phyloP scores from a whole-genome alignment of 2,888 invertebrate species.

The Tenthredo distinguenda region DNA sequence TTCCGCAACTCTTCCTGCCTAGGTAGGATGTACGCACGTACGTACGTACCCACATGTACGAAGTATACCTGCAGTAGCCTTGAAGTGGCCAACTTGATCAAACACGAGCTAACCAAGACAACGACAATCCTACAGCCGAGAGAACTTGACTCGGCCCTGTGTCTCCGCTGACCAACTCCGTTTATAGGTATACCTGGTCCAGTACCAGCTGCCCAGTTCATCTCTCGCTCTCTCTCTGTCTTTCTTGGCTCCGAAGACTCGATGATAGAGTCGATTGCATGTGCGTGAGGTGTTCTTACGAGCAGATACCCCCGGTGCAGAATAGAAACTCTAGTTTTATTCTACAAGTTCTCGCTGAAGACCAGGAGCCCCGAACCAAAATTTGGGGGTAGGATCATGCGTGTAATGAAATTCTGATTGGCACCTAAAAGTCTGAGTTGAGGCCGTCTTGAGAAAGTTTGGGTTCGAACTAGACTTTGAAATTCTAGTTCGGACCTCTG shows the following conservation, averaged over 20 bases:
- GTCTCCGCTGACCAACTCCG: constrained; percentile 28
- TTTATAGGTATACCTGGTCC: constrained; percentile 37
- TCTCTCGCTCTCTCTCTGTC: background rate
- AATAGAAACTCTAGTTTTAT: background rate
- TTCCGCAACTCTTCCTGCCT: background rate
- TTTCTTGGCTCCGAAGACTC: background rate
- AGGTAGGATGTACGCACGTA: background rate
- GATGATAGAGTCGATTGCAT: background rate
- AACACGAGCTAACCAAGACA: constrained; percentile 5
- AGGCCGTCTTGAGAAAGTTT: too few species aligned
- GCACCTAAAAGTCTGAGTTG: too few species aligned
- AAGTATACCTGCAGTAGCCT: constrained; percentile 1
- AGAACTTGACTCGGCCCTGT: constrained; percentile 24
- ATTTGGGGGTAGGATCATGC: too few species aligned
- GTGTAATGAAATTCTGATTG: too few species aligned
- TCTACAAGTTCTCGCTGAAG: too few species aligned
- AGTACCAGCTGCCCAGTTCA: constrained; percentile 25
- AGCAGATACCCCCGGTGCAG: background rate
- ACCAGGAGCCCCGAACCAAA: too few species aligned
- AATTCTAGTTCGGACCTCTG: too few species aligned
- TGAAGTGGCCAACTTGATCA: constrained; percentile 15
- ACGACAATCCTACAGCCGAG: background rate
- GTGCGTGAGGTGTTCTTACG: background rate
- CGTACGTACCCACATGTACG: background rate
- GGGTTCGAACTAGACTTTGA: too few species aligned